Evolutionary conservation across 2,113 vertebrate genomes (phyloP).

Genomic region (Hemiprocne comata): DNA sequence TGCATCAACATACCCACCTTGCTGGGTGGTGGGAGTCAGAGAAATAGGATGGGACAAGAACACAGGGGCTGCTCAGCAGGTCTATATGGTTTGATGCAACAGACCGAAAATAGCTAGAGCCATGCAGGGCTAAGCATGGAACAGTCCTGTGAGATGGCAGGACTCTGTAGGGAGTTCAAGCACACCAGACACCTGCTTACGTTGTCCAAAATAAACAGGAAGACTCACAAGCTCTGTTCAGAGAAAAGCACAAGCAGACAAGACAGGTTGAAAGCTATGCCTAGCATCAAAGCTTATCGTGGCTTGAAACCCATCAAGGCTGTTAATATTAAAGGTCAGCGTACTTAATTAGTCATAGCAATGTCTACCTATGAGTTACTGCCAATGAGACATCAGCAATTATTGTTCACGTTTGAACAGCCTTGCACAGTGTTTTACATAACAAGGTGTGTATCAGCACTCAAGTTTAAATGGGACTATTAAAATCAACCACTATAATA

Average conservation of each 20-base stretch:
- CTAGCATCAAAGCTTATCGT: neutral
- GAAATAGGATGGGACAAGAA: neutral
- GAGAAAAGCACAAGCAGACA: neutral
- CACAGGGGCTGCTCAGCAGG: neutral
- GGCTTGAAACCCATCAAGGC: neutral
- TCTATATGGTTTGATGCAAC: neutral
- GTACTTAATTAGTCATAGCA: neutral
- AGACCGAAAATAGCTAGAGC: neutral
- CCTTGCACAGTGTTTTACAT: slow-evolving; percentile 8
- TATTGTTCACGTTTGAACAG: slow-evolving; percentile 33
- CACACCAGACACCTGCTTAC: neutral
- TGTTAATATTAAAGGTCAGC: slow-evolving; percentile 1
- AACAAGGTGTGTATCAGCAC: neutral
- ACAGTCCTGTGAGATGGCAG: neutral
- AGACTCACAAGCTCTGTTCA: neutral
- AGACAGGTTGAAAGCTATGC: neutral
- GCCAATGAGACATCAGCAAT: neutral
- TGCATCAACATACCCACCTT: neutral
- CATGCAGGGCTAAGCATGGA: neutral
- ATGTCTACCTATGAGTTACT: neutral
- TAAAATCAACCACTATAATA: neutral
- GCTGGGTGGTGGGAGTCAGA: neutral
- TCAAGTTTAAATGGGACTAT: neutral
- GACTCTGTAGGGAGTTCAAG: neutral
- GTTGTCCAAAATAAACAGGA: neutral